phyloP scores from a whole-genome alignment of 2,113 vertebrate species.

The Ciconia maguari region DNA sequence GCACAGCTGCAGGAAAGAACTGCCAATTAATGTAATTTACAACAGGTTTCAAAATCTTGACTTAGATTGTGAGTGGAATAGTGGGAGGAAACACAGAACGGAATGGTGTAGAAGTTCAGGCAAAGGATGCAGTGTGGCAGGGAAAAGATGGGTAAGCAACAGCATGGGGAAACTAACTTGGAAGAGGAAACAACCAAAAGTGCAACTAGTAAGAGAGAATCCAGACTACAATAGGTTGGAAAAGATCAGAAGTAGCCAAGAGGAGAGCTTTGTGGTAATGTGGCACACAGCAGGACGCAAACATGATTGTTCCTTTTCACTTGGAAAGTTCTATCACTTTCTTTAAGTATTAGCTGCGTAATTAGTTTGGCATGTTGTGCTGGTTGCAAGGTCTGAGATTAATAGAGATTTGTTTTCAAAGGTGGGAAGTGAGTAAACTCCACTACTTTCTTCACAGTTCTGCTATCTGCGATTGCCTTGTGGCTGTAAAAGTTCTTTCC shows the following conservation, averaged over 20 bases:
- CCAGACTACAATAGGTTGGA: conserved; percentile 26
- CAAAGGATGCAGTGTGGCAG: conserved; percentile 45
- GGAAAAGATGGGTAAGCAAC: conserved; percentile 46
- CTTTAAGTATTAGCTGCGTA: not conserved
- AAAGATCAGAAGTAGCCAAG: conserved; percentile 37
- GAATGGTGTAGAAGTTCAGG: conserved; percentile 44
- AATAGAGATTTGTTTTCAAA: not conserved
- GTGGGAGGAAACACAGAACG: not conserved
- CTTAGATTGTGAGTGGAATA: not conserved
- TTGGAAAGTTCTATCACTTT: not conserved
- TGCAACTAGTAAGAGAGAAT: conserved; percentile 38
- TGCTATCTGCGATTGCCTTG: not conserved
- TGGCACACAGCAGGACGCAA: not conserved
- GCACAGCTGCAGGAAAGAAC: conserved; percentile 33
- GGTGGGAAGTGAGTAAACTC: not conserved
- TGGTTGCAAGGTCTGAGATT: not conserved
- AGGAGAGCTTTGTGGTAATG: not conserved
- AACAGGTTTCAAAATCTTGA: conserved; percentile 51
- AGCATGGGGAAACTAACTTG: conserved; percentile 68
- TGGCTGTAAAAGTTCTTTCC: not conserved
- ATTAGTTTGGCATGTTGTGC: not conserved
- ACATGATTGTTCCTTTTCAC: not conserved
- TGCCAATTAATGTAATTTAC: conserved; percentile 55
- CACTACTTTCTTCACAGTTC: not conserved
- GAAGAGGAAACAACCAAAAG: conserved; percentile 62